Conservation (phyloP, 1,140 invertebrate species). For the Capitella teleta region DNA sequence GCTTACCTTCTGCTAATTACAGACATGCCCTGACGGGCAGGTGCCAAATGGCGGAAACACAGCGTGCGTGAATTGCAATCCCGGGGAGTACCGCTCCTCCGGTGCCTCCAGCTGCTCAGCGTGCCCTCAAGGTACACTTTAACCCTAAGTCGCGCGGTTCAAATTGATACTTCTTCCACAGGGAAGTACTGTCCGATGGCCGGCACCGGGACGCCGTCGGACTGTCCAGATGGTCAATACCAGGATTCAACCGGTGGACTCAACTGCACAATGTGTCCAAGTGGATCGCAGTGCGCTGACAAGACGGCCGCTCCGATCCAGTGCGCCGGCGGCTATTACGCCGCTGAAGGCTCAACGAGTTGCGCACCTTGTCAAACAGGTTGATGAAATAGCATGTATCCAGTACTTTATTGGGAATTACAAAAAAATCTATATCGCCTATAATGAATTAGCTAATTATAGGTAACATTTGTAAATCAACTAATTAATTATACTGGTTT, state of each 20-base stretch:
- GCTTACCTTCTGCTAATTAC: neutral
- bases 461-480: neutral
- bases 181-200: constrained; percentile 27
- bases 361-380: constrained; percentile 27
- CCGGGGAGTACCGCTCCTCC: constrained; percentile 19
- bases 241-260: constrained; percentile 13
- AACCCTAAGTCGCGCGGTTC: neutral
- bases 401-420: neutral
- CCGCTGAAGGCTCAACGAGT: constrained; percentile 13
- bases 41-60: constrained; percentile 18
- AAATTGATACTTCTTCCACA: constrained; percentile 11
- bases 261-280: constrained; percentile 21
- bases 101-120: constrained; percentile 19
- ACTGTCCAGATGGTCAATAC: constrained; percentile 16
- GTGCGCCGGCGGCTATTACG: constrained; percentile 23
- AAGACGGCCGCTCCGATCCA: constrained; percentile 19
- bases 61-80: constrained; percentile 20
- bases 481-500: neutral
- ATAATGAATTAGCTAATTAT: neutral
- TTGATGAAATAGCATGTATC: constrained; percentile 6
- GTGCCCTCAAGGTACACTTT: constrained; percentile 24
- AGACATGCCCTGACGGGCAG: constrained; percentile 22
- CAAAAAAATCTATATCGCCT: neutral
- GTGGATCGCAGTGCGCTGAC: constrained; percentile 27
- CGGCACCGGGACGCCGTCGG: constrained; percentile 17